A percentile compares a stretch with the other conserved stretches of the same genome.
These are phyloP conservation scores for Metridium senile DNA, from an alignment of 92 coral and sea anemone species.

Conservation along the genomic window DNA sequence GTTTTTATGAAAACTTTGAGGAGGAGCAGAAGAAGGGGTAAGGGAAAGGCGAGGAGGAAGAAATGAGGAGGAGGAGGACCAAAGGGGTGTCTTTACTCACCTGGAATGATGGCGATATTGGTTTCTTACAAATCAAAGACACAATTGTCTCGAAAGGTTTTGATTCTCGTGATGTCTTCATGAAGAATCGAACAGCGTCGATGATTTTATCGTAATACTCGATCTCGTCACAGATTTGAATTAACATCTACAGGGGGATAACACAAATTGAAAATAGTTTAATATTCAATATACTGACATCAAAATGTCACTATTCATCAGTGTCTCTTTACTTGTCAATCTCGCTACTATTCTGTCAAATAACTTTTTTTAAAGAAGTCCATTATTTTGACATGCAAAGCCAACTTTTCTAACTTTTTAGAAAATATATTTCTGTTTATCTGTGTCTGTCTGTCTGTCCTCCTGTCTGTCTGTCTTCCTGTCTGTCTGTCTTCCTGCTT, in stretches of 20 bases:
- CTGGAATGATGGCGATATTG: constrained; percentile 89
- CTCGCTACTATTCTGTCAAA: no score
- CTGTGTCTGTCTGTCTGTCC: no score
- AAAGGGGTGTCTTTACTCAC: constrained; percentile 25
- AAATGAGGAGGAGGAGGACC: not conserved
- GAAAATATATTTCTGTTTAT: no score
- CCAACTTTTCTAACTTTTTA: no score
- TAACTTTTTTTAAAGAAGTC: no score
- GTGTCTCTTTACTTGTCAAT: no score
- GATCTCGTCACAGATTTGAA: constrained; percentile 80
- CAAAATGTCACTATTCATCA: not conserved
- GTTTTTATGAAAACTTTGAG: no score
- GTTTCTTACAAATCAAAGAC: constrained; percentile 71
- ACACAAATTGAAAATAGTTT: not conserved
- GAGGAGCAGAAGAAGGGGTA: no score
- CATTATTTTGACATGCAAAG: no score
- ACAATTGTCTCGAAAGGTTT: constrained; percentile 86
- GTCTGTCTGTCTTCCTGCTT: no score
- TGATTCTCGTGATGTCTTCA: constrained; percentile 72
- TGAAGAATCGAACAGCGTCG: constrained; percentile 81
- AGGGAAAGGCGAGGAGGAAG: no score
- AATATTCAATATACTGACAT: not conserved
- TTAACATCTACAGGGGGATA: constrained; percentile 60
- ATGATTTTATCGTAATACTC: constrained; percentile 79
- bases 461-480: no score